These are phyloP conservation scores for Drosophila pseudoobscura DNA, from an alignment of 1,140 invertebrate species.

Conservation along the genomic window DNA sequence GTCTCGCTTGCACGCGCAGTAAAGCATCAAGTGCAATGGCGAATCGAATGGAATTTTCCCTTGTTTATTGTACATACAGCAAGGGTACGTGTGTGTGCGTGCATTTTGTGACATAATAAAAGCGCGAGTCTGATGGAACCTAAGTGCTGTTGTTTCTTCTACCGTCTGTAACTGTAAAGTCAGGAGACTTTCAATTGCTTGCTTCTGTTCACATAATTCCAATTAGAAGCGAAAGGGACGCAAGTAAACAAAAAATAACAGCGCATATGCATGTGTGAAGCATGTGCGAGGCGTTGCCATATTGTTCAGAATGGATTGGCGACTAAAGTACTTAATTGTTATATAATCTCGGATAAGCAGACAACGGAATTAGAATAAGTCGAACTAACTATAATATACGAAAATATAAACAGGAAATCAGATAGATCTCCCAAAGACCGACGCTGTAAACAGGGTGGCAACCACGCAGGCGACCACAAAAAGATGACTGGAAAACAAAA, in stretches of 20 bases:
- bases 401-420: too few species aligned
- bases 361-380: too few species aligned
- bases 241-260: slow-evolving; percentile 32
- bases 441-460: slow-evolving; percentile 35
- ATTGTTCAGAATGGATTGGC: too few species aligned
- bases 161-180: too few species aligned
- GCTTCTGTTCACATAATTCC: slow-evolving; percentile 3
- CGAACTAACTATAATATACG: too few species aligned
- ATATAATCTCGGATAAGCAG: too few species aligned
- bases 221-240: slow-evolving; percentile 4
- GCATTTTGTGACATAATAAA: slow-evolving; percentile 53
- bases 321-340: too few species aligned
- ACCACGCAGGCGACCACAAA: slow-evolving; percentile 5
- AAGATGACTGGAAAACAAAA: slow-evolving; percentile 60
- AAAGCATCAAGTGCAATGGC: slow-evolving; percentile 53
- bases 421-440: not conserved
- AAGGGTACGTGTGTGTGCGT: slow-evolving; percentile 4
- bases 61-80: slow-evolving; percentile 43
- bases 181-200: too few species aligned
- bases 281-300: too few species aligned
- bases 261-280: not conserved
- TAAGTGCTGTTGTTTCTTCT: not conserved
- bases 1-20: slow-evolving; percentile 51
- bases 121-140: not conserved
- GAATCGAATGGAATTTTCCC: slow-evolving; percentile 78